These are phyloP conservation scores for Bubalus kerabau DNA, from an alignment of 2,113 vertebrate species.

Conservation along the genomic window DNA sequence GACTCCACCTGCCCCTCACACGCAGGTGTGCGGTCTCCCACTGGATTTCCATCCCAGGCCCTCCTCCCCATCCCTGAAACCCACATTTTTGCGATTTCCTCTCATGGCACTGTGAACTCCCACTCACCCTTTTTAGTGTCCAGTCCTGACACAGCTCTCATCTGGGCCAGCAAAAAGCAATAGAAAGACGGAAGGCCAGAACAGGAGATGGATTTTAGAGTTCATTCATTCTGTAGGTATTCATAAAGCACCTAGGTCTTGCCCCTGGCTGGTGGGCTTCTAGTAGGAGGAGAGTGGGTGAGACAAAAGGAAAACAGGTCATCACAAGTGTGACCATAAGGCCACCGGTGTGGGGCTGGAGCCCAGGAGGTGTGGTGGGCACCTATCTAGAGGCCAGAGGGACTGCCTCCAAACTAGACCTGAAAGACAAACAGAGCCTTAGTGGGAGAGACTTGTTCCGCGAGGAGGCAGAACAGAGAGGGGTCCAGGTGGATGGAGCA, in stretches of 20 bases:
- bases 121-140: background rate
- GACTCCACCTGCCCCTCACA: fast-evolving
- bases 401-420: background rate
- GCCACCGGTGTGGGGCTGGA: fast-evolving
- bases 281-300: background rate
- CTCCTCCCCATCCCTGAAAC: background rate
- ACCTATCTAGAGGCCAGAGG: background rate
- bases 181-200: background rate
- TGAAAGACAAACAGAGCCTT: background rate
- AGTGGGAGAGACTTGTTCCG: background rate
- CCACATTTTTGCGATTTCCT: background rate
- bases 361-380: fast-evolving
- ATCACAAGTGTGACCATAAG: background rate
- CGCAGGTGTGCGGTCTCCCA: background rate
- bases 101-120: background rate
- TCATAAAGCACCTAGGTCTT: background rate
- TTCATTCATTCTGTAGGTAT: background rate
- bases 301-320: background rate
- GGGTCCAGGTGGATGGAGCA: background rate
- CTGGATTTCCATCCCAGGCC: background rate
- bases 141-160: background rate
- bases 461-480: background rate
- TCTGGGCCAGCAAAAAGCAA: background rate
- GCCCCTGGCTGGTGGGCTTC: background rate
- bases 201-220: background rate